phyloP scores from a whole-genome alignment of 1,140 invertebrate species.

The Anastatus disparis region DNA sequence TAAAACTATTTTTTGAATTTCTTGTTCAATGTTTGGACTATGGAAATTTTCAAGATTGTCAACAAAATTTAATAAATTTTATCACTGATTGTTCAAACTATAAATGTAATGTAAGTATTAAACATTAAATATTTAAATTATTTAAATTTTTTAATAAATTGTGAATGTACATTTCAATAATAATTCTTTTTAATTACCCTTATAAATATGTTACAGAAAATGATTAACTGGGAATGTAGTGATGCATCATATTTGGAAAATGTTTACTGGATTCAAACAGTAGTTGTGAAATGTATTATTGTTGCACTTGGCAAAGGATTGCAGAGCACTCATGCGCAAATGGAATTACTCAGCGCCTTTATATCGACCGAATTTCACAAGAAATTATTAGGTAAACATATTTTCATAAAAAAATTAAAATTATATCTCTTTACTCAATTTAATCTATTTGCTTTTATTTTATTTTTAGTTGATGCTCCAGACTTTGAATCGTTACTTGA shows the following conservation, averaged over 20 bases:
- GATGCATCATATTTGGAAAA: conserved; percentile 55
- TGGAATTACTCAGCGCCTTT: conserved; percentile 68
- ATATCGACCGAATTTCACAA: conserved; percentile 66
- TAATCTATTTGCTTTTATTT: conserved; percentile 4
- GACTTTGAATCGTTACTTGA: conserved; percentile 67
- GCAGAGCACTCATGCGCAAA: conserved; percentile 68
- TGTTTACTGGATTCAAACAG: conserved; percentile 68
- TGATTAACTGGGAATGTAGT: conserved; percentile 55
- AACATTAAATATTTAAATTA: no score
- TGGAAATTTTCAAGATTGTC: conserved; percentile 53
- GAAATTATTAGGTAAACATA: conserved; percentile 66
- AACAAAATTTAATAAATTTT: conserved; percentile 52
- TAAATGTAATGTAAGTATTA: conserved; percentile 50
- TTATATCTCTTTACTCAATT: background rate
- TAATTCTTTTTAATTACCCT: background rate
- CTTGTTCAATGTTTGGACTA: conserved; percentile 56
- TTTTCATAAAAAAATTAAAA: background rate
- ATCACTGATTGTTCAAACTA: conserved; percentile 50
- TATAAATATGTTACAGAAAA: conserved; percentile 48
- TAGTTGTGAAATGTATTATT: conserved; percentile 68
- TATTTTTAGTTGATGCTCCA: conserved; percentile 60
- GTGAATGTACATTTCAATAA: background rate
- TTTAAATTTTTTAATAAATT: no score
- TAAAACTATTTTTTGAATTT: conserved; percentile 68
- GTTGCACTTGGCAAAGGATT: conserved; percentile 68